phyloP scores from a whole-genome alignment of 2,797 vertebrate genomes.

The Anableps anableps region DNA sequence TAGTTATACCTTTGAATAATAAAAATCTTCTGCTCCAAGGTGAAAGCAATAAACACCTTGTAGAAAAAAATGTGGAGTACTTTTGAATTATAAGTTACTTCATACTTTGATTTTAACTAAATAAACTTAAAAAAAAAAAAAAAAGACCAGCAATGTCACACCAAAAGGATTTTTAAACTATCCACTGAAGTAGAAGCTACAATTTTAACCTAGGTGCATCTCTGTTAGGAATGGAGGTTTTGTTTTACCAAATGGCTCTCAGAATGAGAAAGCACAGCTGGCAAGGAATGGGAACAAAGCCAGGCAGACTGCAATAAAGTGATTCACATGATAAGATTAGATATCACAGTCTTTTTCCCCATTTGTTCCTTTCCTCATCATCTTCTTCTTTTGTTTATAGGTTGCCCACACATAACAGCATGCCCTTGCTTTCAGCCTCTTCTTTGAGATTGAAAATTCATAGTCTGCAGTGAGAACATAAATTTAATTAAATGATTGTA shows the following conservation, averaged over 20 bases:
- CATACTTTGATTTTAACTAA: not conserved
- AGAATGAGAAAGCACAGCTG: constrained; percentile 50
- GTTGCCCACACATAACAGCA: constrained; percentile 36
- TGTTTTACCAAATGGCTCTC: constrained; percentile 37
- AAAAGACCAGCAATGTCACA: not conserved
- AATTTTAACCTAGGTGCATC: constrained; percentile 3
- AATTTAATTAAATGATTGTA: constrained; percentile 58
- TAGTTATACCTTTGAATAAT: not conserved
- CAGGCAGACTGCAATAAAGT: constrained; percentile 52
- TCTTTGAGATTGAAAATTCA: constrained; percentile 69
- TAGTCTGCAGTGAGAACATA: constrained; percentile 46
- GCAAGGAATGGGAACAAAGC: constrained; percentile 51
- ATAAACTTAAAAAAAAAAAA: not conserved
- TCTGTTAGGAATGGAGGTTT: constrained; percentile 33
- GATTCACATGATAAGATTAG: constrained; percentile 66
- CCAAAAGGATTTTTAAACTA: constrained; percentile 10
- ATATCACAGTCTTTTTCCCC: constrained; percentile 61
- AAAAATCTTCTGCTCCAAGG: not conserved
- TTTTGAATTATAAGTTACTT: constrained; percentile 23
- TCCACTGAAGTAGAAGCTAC: constrained; percentile 3
- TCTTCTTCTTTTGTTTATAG: constrained; percentile 42
- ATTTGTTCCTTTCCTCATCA: constrained; percentile 36
- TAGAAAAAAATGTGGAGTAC: constrained; percentile 1
- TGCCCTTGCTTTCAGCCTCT: constrained; percentile 62
- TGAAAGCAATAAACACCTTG: not conserved